Base-by-base conservation (phyloP, 2,797 vertebrate species). In the Pseudomugil tenellus region DNA sequence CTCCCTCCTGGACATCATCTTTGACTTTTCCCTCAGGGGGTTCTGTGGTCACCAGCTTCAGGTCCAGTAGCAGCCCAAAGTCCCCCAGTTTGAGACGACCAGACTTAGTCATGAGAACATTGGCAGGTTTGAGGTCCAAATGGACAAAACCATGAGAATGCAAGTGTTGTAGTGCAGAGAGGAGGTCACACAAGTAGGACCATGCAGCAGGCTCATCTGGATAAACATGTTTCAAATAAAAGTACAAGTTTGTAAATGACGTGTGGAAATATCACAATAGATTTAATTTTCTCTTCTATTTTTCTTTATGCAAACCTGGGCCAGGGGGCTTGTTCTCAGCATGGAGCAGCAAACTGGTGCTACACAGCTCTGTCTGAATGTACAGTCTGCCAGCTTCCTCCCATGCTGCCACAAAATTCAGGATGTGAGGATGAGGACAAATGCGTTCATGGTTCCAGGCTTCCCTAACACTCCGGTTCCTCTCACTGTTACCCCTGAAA, bases 351-450 rank as follows among this genome's bases (percentile, higher is more conserved):
- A 97, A 87, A 78, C 93, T 97, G 64, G 92, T 92, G 59, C 90
- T 93, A 5, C 96, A 98, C 56, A 98, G 90, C 85, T 98, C 96
- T 0, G 95, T 97, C 91, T 97, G 96, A 62, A 98, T 95, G 90
- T 95, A 96, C 0, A 98, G 93, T n/a, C 95, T 88, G 10, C 94
- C 94, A 0, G 80, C 86, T 89, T 97, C 96, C 84, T 97, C 96
- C 96, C 96, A 98, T 75, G 96, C 96, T 0, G 92, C 93, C 46
- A 94, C 88, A 28, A 98, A 95, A 46, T 90, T 80, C 78, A 98
- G 87, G 35, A 96, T 94, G 71, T 95, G 92, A 6, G 95, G 95
- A 79, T 98, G 96, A 58, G 89, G 92, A 49, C 92, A 93, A 51
- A 97, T 91, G 8, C 88, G 87, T 79, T 97, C 96, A 0, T 97